A percentile compares a stretch with the other conserved stretches of the same genome.
phyloP scores from a whole-genome alignment of 2,888 invertebrate species.

The Heteropelma amictum region DNA sequence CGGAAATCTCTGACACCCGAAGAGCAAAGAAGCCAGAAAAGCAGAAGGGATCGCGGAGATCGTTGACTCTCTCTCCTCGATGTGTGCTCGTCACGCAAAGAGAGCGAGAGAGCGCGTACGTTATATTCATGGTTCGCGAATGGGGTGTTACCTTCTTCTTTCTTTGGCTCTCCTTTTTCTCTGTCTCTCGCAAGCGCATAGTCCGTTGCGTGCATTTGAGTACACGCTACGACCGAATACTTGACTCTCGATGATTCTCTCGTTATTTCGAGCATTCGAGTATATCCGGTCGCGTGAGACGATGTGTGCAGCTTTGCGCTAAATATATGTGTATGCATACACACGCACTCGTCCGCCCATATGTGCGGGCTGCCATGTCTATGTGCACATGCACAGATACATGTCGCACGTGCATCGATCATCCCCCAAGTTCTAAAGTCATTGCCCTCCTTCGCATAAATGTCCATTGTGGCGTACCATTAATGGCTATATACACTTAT shows the following conservation, averaged over 20 bases:
- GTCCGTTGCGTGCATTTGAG: conserved; percentile 18
- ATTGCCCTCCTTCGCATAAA: conserved; percentile 34
- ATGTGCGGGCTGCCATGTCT: not conserved
- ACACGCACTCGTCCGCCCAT: no score
- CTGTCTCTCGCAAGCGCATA: conserved; percentile 1
- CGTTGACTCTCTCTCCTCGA: conserved; percentile 53
- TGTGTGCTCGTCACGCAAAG: conserved; percentile 42
- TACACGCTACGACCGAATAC: conserved; percentile 30
- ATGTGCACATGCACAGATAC: not conserved
- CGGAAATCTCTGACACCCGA: conserved; percentile 44
- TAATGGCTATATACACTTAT: conserved; percentile 1
- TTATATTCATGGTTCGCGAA: conserved; percentile 28
- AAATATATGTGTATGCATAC: not conserved
- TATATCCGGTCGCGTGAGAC: conserved; percentile 54
- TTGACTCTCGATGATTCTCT: conserved; percentile 50
- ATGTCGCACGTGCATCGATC: conserved; percentile 10
- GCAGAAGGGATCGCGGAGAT: conserved; percentile 51
- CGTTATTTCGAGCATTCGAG: conserved; percentile 56
- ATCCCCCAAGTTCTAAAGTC: conserved; percentile 19
- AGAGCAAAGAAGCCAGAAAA: conserved; percentile 48
- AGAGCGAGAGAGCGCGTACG: conserved; percentile 20
- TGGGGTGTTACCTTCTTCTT: conserved; percentile 12
- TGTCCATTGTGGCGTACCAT: conserved; percentile 22
- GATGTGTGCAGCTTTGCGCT: conserved; percentile 14
- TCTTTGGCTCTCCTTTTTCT: not conserved